These are phyloP conservation scores for Folsomia candida DNA, from an alignment of 2,888 invertebrate genomes.

Conservation along the genomic window DNA sequence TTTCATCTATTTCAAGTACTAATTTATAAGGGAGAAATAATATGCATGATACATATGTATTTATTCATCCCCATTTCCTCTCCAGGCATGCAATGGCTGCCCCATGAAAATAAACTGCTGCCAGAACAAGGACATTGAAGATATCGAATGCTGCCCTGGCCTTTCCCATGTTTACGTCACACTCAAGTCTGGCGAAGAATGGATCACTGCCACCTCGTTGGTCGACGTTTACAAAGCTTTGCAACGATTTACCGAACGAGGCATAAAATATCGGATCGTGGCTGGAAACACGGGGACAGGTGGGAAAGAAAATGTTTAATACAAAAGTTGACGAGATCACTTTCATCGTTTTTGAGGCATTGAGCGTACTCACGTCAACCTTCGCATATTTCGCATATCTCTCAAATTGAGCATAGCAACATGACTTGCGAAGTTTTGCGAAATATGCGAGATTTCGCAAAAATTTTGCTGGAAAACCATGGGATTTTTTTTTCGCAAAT, in stretches of 20 bases:
- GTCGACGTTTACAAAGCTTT: conserved; percentile 62
- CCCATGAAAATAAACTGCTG: not conserved
- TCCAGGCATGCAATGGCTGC: not conserved
- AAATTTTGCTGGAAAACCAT: too few relatives aligned
- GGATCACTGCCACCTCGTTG: conserved; percentile 54
- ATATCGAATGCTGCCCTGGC: not conserved
- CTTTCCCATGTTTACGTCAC: not conserved
- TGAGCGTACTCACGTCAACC: too few relatives aligned
- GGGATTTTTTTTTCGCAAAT: too few relatives aligned
- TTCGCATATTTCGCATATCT: too few relatives aligned
- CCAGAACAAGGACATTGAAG: conserved; percentile 15
- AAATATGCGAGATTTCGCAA: too few relatives aligned
- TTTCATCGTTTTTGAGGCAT: not conserved
- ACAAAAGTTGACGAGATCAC: not conserved
- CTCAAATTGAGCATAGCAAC: too few relatives aligned
- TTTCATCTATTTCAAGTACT: too few relatives aligned
- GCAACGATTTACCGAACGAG: conserved; percentile 47
- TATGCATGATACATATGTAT: too few relatives aligned
- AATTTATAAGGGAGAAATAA: too few relatives aligned
- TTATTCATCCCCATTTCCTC: too few relatives aligned
- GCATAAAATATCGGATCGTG: conserved; percentile 61
- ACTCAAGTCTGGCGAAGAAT: conserved; percentile 37
- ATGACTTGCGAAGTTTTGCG: too few relatives aligned
- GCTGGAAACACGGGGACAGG: conserved; percentile 76
- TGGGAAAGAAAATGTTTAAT: conserved; percentile 50